Percentiles rank a stretch among this genome's conserved stretches.
These are phyloP conservation scores for Vireo altiloquus DNA, from an alignment of 2,113 vertebrate species.

Conservation along the genomic window DNA sequence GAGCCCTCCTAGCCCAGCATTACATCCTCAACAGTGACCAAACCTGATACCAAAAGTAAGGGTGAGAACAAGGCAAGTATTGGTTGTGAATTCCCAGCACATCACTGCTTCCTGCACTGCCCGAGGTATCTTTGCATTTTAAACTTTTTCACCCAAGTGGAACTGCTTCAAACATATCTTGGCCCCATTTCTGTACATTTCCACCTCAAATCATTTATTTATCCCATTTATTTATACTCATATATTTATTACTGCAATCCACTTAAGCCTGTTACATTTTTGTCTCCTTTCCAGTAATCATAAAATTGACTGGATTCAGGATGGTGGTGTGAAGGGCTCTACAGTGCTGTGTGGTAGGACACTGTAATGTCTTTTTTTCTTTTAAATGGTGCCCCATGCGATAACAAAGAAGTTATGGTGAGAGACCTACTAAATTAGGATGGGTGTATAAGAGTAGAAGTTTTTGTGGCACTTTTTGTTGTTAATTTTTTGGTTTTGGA, in stretches of 20 bases:
- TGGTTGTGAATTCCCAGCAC: neutral
- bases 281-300: neutral
- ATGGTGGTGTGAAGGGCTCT: neutral
- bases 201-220: neutral
- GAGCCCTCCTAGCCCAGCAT: neutral
- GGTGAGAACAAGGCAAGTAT: neutral
- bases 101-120: neutral
- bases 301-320: neutral
- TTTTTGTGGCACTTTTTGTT: neutral
- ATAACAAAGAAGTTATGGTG: neutral
- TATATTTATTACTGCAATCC: neutral
- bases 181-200: neutral
- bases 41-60: neutral
- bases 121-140: neutral
- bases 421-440: neutral
- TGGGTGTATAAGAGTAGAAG: neutral
- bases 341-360: neutral
- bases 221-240: neutral
- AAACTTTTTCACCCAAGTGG: neutral
- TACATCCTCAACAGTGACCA: neutral
- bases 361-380: neutral
- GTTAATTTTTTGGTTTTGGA: neutral
- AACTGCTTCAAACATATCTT: neutral
- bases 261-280: neutral
- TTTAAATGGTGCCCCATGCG: rapidly evolving